Base-by-base conservation (phyloP, 2,113 vertebrate genomes). In the Malurus alboscapulatus region DNA sequence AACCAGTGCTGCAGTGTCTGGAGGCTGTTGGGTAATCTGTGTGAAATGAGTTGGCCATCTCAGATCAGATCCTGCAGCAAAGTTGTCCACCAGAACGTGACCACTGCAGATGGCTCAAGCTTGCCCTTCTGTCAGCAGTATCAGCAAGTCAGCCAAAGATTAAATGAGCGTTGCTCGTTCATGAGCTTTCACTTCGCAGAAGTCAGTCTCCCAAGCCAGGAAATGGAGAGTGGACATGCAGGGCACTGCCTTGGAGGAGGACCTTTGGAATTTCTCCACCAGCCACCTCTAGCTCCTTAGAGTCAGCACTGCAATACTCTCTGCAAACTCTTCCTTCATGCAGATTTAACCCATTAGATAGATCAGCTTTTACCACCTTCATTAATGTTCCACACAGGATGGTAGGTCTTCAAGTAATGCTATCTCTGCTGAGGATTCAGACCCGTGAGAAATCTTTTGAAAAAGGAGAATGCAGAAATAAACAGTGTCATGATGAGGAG, bases 401-500 rank as follows among this genome's bases (percentile, higher is more conserved):
- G 9, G 26, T 9, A 63, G 24, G 14, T 81, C 22, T 47, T 42
- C 1, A 3, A 47, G n/a, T 51, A 67, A 40, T 9, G 20, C 58
- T 16, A 47, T 18, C 24, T 66, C 38, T 18, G 17, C 9, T 40
- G 18, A 72, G 16, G 18, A 44, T 55, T 91, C 61, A 71, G 19
- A 36, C 5, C 16, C 32, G 3, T 4, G 6, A 66, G 17, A 80
- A 89, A 54, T 54, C 7, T 55, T 63, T 38, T 44, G 47, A 40
- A 73, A 32, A 61, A 54, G 19, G 3, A 34, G 32, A 91, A 63
- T 1, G 6, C 5, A 84, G 44, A 84, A 83, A 65, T 45, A 45
- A 40, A 79, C 2, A 32, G 7, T 16, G 4, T 66, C 16, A 30
- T 24, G 3, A 48, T 27, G 14, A 67, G 1, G 0, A 17, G 3